Evolutionary conservation across 2,888 invertebrate species (phyloP), one percentile per base, ranked within the genome.

Genomic region (Tuberolachnus salignus): DNA sequence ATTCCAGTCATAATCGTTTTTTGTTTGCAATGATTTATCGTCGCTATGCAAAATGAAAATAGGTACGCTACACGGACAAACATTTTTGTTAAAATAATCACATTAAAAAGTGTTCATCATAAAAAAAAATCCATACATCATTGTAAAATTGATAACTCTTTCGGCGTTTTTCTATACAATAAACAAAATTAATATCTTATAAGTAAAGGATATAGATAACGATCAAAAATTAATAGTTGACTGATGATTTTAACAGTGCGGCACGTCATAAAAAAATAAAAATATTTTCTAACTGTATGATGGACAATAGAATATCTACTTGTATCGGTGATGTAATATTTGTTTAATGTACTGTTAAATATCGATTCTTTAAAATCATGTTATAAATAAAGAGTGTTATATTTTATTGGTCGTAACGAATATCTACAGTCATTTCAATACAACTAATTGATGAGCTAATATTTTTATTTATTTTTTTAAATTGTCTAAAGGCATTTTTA

Each of bases 141-240:
- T 70, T 44, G 11, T 57, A 44, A 44, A 70, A n/a, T n/a, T 49
- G 49, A 51, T 51, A 16, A 4, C 44, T 55, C 23, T 16, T 2
- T 16, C 21, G n/a, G n/a, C n/a, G 16, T 57, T 70, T 0, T 6
- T 3, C 42, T 16, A 11, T 19, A 55, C 53, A 69, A 69, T 69
- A 19, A 69, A 42, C 55, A 55, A 42, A 69, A 69, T 69, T 42
- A 55, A 69, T 69, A 69, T 4, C n/a, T n/a, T n/a, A n/a, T n/a
- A n/a, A n/a, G n/a, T n/a, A n/a, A 69, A 9, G 0, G 1, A n/a
- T 26, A 55, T 16, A 21, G 53, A 55, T 55, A n/a, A 69, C 13
- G 14, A 69, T 53, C 21, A 69, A 19, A 55, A 55, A 55, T 42
- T 69, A 55, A 55, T 42, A 55, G 55, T 42, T 42, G 69, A 69